Conservation (phyloP, 2,113 vertebrate genomes). For the Morone saxatilis region DNA sequence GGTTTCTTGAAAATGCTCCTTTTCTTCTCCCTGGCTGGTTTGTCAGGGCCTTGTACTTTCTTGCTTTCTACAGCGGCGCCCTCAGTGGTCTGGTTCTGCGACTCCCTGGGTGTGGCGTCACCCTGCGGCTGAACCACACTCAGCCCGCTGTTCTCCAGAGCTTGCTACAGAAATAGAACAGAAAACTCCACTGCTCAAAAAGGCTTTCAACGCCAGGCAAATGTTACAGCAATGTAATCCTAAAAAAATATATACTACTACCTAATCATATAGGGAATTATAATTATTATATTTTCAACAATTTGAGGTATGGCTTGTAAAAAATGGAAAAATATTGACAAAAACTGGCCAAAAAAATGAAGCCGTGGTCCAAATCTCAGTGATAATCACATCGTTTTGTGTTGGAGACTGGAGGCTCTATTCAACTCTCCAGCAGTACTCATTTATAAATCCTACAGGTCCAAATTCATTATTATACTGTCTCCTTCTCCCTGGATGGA, state of each 20-base stretch:
- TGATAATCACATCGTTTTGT: not conserved
- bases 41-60: slow-evolving; percentile 85
- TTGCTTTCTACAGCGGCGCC: slow-evolving; percentile 72
- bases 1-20: slow-evolving; percentile 94
- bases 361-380: not conserved
- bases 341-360: not conserved
- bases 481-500: not conserved
- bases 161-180: slow-evolving; percentile 89
- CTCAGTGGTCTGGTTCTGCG: slow-evolving; percentile 77
- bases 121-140: slow-evolving; percentile 89
- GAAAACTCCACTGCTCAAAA: not conserved
- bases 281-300: not conserved
- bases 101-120: slow-evolving; percentile 77
- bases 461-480: not conserved
- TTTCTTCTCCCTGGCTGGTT: slow-evolving; percentile 89
- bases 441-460: not conserved
- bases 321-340: not conserved
- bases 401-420: not conserved
- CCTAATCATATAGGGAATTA: not conserved
- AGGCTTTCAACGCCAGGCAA: not conserved
- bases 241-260: not conserved
- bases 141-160: slow-evolving; percentile 97
- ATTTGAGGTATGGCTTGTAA: not conserved
- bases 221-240: not conserved
- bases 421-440: slow-evolving; percentile 8